These are phyloP conservation scores for Tachysurus fulvidraco DNA, from an alignment of 2,113 vertebrate genomes.

Conservation along the genomic window DNA sequence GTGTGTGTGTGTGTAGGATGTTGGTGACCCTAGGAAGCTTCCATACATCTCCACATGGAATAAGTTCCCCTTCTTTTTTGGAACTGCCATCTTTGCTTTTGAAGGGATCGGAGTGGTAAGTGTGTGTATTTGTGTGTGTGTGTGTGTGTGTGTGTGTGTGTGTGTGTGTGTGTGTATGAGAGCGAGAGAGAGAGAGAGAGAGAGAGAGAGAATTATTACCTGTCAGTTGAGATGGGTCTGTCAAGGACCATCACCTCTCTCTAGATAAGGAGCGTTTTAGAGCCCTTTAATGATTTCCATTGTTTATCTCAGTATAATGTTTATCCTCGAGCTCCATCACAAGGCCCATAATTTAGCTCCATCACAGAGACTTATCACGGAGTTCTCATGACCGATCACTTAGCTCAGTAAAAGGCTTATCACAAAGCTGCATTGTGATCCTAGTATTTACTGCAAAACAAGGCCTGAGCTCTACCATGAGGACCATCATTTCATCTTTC, in stretches of 20 bases:
- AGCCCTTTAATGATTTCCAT: not conserved
- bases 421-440: no score
- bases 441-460: no score
- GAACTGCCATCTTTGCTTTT: slow-evolving; percentile 86
- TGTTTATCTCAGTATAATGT: not conserved
- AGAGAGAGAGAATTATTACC: not conserved
- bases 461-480: no score
- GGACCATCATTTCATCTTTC: no score
- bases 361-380: no score
- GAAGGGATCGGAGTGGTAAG: slow-evolving; percentile 89
- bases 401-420: no score
- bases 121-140: slow-evolving; percentile 36
- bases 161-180: slow-evolving; percentile 30
- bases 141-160: slow-evolving; percentile 31
- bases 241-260: not conserved
- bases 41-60: slow-evolving; percentile 76
- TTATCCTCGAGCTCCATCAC: no score
- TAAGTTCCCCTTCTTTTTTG: slow-evolving; percentile 84
- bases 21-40: slow-evolving; percentile 72
- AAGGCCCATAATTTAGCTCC: no score
- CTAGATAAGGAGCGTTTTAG: not conserved
- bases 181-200: not conserved
- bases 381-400: no score
- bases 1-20: slow-evolving; percentile 65
- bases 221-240: not conserved